These are phyloP conservation scores for Callyntrura guangdongensis DNA, from an alignment of 2,888 invertebrate species.

Conservation along the genomic window DNA sequence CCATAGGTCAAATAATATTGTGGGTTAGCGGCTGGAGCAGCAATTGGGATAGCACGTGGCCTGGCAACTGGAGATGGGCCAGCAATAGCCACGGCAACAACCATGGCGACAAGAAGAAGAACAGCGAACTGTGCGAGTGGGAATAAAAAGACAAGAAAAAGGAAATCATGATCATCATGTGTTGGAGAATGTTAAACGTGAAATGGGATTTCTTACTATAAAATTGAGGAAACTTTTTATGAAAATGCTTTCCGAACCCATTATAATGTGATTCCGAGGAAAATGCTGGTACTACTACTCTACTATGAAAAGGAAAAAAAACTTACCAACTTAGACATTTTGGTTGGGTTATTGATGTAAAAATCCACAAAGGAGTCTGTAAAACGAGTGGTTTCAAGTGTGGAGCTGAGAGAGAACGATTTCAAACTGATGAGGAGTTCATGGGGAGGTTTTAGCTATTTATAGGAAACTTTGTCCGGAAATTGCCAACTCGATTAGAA, in stretches of 20 bases:
- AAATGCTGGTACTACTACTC: background rate
- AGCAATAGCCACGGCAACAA: slow-evolving; percentile 57
- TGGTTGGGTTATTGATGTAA: slow-evolving; percentile 63
- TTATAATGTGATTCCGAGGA: slow-evolving; percentile 34
- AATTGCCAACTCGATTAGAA: slow-evolving; percentile 10
- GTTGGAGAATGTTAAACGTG: background rate
- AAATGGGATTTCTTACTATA: slow-evolving; percentile 45
- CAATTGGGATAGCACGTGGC: slow-evolving; percentile 52
- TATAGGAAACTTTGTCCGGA: slow-evolving; percentile 42
- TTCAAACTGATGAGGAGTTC: slow-evolving; percentile 61
- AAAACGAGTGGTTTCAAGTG: slow-evolving; percentile 56
- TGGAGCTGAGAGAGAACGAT: slow-evolving; percentile 32
- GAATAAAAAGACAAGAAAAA: slow-evolving; percentile 10
- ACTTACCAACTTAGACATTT: slow-evolving; percentile 69
- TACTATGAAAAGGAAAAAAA: slow-evolving; percentile 31
- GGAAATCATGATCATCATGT: slow-evolving; percentile 2
- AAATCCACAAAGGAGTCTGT: slow-evolving; percentile 50
- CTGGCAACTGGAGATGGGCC: slow-evolving; percentile 57
- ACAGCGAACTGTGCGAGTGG: slow-evolving; percentile 46
- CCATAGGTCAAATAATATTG: slow-evolving; percentile 62
- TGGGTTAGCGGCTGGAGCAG: slow-evolving; percentile 54
- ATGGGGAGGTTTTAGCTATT: background rate
- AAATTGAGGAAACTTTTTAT: slow-evolving; percentile 53
- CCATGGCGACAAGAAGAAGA: slow-evolving; percentile 63
- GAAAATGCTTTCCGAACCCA: slow-evolving; percentile 51